Evolutionary conservation across 2,888 invertebrate genomes (phyloP).

Genomic region (Anticlea derivata): DNA sequence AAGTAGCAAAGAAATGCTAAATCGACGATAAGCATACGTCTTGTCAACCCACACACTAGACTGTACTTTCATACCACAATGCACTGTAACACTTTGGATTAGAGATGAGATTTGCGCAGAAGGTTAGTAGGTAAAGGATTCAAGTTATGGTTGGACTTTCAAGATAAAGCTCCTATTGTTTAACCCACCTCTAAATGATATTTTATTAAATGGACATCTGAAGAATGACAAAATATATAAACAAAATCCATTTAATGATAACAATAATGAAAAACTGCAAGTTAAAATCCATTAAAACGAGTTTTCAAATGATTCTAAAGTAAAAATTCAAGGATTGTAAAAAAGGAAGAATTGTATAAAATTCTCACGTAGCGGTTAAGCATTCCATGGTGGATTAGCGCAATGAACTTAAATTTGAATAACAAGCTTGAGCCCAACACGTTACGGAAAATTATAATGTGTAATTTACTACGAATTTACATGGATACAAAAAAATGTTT

Average conservation of each 20-base stretch:
- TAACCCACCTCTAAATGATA: constrained; percentile 29
- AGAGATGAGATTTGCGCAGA: constrained; percentile 42
- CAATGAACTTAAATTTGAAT: constrained; percentile 43
- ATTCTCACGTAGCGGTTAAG: constrained; percentile 49
- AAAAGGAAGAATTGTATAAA: constrained; percentile 32
- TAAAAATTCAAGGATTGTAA: constrained; percentile 24
- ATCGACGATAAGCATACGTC: constrained; percentile 77
- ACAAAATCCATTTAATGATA: not conserved
- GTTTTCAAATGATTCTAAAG: constrained; percentile 13
- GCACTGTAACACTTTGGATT: constrained; percentile 44
- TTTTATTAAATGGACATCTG: constrained; percentile 17
- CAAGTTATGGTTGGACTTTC: constrained; percentile 26
- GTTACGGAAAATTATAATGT: constrained; percentile 39
- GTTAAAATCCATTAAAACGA: constrained; percentile 12
- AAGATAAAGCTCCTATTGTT: constrained; percentile 35
- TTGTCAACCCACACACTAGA: constrained; percentile 71
- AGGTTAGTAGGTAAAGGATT: constrained; percentile 18
- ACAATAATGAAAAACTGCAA: not conserved
- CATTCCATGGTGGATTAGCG: constrained; percentile 55
- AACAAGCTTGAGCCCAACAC: constrained; percentile 31
- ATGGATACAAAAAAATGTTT: constrained; percentile 13
- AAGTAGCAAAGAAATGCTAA: constrained; percentile 80
- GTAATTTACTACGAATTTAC: constrained; percentile 32
- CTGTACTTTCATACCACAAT: constrained; percentile 22
- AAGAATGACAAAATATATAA: constrained; percentile 10